Base-by-base conservation (phyloP, 2,888 invertebrate genomes). In the Eudasyphora cyanicolor region DNA sequence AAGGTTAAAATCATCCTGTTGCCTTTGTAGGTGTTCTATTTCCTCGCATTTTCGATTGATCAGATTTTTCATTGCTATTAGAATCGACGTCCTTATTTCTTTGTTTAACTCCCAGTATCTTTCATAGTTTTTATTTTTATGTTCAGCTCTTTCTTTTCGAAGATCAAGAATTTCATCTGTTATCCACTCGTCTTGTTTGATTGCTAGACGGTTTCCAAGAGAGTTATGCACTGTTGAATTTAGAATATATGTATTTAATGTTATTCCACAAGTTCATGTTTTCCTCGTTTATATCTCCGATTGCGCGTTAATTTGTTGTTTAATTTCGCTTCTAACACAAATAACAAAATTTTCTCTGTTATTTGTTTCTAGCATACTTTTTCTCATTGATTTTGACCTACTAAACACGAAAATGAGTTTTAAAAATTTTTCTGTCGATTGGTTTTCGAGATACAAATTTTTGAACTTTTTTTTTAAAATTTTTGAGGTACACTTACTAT, bases 91-190 rank as follows among this genome's bases (percentile, higher is more conserved):
- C 35, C 35, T 35, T 35, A 35, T 35, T 35, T 35, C 6, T 10
- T 35, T 10, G 10, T 35, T 35, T 35, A 35, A 10, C 10, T 35
- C 14, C 24, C 70, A 70, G 14, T 32, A 70, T 51, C 49, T 70
- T 5, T 70, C 19, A 49, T 49, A 49, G n/a, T 35, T 35, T 35
- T 35, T 35, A 35, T 35, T 35, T 35, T 10, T 35, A 6, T 49
- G 67, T 67, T 67, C 19, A 67, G 38, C 24, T 45, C 38, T 35
- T 67, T 42, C 42, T 67, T 42, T 67, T 19, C 42, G 42, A 4
- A 35, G 35, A 7, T 7, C 6, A 6, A 35, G 10, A 35, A 35
- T 35, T 10, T 35, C 35, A 35, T 35, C 35, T 35, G 35, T 35
- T 35, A 35, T 35, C 35, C 35, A 35, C 10, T 35, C 35, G 35